These are phyloP conservation scores for Eupithecia inturbata DNA, from an alignment of 2,888 invertebrate species.

Conservation along the genomic window DNA sequence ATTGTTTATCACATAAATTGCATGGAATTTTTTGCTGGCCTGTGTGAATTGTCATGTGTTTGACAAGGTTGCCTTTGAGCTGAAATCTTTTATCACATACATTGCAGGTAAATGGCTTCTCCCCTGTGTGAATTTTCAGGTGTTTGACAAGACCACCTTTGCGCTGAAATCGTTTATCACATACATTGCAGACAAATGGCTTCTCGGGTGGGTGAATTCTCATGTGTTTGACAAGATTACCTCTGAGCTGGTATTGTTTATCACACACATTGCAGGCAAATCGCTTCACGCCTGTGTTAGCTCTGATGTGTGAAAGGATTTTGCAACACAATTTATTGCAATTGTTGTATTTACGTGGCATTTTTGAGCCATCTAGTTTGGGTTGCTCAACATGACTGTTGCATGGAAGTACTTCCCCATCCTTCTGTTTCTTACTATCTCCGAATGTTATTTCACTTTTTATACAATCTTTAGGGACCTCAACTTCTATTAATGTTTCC, in stretches of 20 bases:
- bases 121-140: not conserved
- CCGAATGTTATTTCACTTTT: not conserved
- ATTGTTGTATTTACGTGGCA: not conserved
- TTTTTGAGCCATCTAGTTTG: not conserved
- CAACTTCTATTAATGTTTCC: not conserved
- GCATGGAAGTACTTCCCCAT: not conserved
- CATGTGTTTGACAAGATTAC: not conserved
- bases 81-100: not conserved
- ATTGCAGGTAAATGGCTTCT: not conserved
- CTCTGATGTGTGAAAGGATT: not conserved
- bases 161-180: not conserved
- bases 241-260: not conserved
- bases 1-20: not conserved
- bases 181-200: not conserved
- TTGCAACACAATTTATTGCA: constrained; percentile 4
- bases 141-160: constrained; percentile 1
- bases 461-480: not conserved
- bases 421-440: not conserved
- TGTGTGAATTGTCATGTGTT: constrained; percentile 1
- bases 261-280: not conserved
- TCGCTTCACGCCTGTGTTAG: not conserved
- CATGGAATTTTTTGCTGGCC: not conserved
- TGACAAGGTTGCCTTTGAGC: constrained; percentile 1
- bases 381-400: not conserved
- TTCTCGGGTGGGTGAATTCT: not conserved